Percentiles rank a stretch among this genome's conserved stretches.
phyloP scores from a whole-genome alignment of 64 coral and sea anemone species.

The Stylophora pistillata region DNA sequence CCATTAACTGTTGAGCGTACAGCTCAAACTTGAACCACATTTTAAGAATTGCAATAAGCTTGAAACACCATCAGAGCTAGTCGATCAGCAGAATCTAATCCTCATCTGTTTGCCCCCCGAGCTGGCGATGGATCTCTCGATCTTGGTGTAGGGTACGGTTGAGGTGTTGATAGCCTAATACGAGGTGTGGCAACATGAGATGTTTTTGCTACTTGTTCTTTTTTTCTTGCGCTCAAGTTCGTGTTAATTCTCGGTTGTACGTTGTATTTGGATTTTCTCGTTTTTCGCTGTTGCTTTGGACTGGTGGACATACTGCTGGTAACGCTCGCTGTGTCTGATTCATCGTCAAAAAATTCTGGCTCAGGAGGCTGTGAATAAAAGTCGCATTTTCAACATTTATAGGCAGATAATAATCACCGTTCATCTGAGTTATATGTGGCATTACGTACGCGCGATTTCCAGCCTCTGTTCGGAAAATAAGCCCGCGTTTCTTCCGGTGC shows the following conservation, averaged over 20 bases:
- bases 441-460: too few relatives aligned
- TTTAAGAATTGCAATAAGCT: background rate
- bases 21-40: background rate
- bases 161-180: background rate
- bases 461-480: too few relatives aligned
- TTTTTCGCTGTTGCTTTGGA: background rate
- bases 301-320: constrained; percentile 26
- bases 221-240: constrained; percentile 9
- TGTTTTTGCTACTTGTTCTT: constrained; percentile 3
- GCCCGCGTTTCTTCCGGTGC: too few relatives aligned
- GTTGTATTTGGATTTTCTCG: constrained; percentile 25
- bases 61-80: too few relatives aligned
- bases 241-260: constrained; percentile 9
- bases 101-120: constrained; percentile 2
- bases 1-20: background rate
- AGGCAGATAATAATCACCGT: too few relatives aligned
- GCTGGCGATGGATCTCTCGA: constrained; percentile 23
- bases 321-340: constrained; percentile 28
- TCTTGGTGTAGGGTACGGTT: constrained; percentile 14
- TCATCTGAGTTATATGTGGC: too few relatives aligned
- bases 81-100: background rate
- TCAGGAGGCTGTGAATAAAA: constrained; percentile 4
- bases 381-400: too few relatives aligned
- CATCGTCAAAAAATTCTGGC: background rate
- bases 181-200: background rate